Evolutionary conservation across 2,888 invertebrate species (phyloP), one percentile per base, ranked within the genome.

Genomic region (Spatulosminthurus flaviceps): DNA sequence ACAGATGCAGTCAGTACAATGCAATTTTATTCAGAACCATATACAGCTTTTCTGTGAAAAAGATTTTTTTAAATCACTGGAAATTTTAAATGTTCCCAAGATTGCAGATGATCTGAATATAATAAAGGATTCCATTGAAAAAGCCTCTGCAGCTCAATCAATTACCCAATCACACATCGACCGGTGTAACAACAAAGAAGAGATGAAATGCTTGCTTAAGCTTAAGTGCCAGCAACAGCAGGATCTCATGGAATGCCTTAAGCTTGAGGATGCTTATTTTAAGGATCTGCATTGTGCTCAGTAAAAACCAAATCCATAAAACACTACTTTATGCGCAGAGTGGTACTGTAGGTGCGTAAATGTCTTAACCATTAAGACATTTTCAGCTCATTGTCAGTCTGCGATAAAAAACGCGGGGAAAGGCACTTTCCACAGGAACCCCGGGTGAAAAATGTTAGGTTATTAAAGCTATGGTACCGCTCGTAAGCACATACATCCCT

Each of bases 211-310:
- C n/a, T 24, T 77, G n/a, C 43, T 77, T 24, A 22, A 67, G 22
- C 22, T 77, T 1, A 67, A 77, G 42, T 42, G 26, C 19, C 29
- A 28, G 51, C 77, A 78, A 34, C 82, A 74, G 77, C 69, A 76
- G 42, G 76, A 78, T 19, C 72, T 81, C 1, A 74, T 81, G 78
- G 76, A 77, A 71, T 64, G 41, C 22, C n/a, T 81, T 0, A 66
- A 80, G 24, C n/a, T 73, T 13, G 82, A 82, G 72, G 79, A 78
- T 0, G 42, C 74, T 4, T 74, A 82, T 19, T 71, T 79, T 13
- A 43, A 72, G 19, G 81, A 82, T 16, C 72, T 82, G 41, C 16
- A 76, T 13, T 78, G 73, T 42, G 80, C 81, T 0, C 80, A 82
- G 83, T 83, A 80, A 51, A 42, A 21, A 51, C 34, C 7, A 28